Evolutionary conservation across 1,140 invertebrate genomes (phyloP).

Genomic region (Hetaerina americana): DNA sequence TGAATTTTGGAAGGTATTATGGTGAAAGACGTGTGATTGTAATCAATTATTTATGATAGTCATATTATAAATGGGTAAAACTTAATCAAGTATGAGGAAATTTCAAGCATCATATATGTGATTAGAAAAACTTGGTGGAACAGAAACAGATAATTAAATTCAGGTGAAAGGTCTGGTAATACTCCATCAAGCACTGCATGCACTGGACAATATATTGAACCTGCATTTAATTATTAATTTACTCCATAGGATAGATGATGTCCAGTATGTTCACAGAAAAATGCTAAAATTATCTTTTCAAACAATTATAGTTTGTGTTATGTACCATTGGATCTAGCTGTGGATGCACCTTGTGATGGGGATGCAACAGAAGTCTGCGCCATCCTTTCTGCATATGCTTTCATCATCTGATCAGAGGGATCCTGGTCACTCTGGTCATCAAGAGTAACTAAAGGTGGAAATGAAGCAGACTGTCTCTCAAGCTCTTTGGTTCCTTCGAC

Average conservation of each 20-base stretch:
- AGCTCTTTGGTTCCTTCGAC: conserved; percentile 40
- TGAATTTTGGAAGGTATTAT: too few species aligned
- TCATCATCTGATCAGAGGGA: conserved; percentile 11
- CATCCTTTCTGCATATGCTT: conserved; percentile 11
- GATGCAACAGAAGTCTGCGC: not conserved
- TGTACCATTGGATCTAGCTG: not conserved
- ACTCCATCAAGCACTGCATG: too few species aligned
- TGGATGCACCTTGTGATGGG: not conserved
- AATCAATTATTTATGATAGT: too few species aligned
- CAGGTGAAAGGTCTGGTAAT: too few species aligned
- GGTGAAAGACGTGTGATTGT: too few species aligned
- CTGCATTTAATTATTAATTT: too few species aligned
- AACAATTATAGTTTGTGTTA: not conserved
- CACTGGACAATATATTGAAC: too few species aligned
- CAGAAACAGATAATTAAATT: not conserved
- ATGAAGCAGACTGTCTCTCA: conserved; percentile 26
- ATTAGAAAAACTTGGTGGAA: not conserved
- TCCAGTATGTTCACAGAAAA: not conserved
- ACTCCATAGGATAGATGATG: too few species aligned
- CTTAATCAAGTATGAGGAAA: too few species aligned
- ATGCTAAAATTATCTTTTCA: not conserved
- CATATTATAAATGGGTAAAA: too few species aligned
- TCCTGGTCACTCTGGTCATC: conserved; percentile 15
- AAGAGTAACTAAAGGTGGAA: conserved; percentile 14
- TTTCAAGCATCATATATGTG: too few species aligned